Percentiles rank a stretch among this genome's conserved stretches.
Conservation (phyloP, 1,140 invertebrate genomes). For the Plectrocnemia conspersa region DNA sequence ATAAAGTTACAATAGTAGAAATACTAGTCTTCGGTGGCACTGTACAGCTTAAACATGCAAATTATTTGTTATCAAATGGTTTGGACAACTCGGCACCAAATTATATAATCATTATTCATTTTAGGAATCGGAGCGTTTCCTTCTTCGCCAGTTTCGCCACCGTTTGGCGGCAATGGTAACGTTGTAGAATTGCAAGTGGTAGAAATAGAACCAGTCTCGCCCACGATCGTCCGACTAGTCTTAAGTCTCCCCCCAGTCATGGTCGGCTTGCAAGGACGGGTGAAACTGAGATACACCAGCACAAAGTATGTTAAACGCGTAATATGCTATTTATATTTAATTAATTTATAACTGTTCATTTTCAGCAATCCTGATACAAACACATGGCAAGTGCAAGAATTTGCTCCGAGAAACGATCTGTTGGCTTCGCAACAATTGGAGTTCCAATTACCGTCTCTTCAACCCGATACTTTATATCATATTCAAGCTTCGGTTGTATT, state of each 20-base stretch:
- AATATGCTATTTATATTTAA: conserved; percentile 10
- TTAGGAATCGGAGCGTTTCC: conserved; percentile 23
- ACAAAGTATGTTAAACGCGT: conserved; percentile 58
- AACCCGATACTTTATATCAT: conserved; percentile 74
- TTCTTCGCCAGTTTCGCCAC: conserved; percentile 3
- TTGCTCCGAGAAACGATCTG: conserved; percentile 75
- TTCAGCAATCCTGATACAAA: conserved; percentile 62
- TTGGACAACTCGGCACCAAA: neutral
- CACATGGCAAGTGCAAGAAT: conserved; percentile 77
- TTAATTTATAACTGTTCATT: conserved; percentile 23
- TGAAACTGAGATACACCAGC: conserved; percentile 78
- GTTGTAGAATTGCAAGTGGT: conserved; percentile 55
- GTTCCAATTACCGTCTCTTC: conserved; percentile 71
- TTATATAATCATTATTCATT: neutral
- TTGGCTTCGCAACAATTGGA: conserved; percentile 80
- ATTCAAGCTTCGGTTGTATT: conserved; percentile 73
- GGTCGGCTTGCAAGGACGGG: conserved; percentile 78
- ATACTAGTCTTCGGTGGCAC: neutral
- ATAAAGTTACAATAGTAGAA: neutral
- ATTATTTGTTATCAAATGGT: neutral
- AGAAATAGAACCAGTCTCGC: conserved; percentile 67
- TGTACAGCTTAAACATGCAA: neutral
- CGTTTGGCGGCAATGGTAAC: neutral
- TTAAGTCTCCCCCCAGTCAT: conserved; percentile 75
- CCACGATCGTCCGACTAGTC: conserved; percentile 70